A percentile compares a stretch with the other conserved stretches of the same genome.
Evolutionary conservation across 2,888 invertebrate genomes (phyloP).

Genomic region (Zelleria hepariella): DNA sequence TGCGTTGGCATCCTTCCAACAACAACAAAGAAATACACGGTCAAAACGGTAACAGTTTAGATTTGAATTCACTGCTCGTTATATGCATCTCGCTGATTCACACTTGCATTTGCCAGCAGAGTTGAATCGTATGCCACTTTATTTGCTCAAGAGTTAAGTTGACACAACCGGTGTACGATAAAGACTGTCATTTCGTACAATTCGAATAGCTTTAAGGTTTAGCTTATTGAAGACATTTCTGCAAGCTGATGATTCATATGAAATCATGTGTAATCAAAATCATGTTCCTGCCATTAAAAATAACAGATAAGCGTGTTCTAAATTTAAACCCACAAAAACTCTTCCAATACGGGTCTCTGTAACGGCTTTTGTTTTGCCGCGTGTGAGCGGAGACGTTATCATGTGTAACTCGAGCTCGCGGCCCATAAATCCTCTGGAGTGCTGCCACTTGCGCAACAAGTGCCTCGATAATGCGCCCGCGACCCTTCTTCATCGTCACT

Average conservation of each 20-base stretch:
- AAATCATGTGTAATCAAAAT: not conserved
- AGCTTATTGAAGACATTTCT: not conserved
- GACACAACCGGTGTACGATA: not conserved
- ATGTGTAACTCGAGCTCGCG: conserved; percentile 53
- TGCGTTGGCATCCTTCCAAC: conserved; percentile 15
- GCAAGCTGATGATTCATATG: not conserved
- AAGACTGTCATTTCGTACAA: not conserved
- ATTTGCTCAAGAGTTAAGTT: not conserved
- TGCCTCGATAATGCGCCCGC: conserved; percentile 16
- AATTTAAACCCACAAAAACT: conserved; percentile 27
- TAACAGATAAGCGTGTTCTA: conserved; percentile 17
- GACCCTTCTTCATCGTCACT: conserved; percentile 5
- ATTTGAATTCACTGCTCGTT: conserved; percentile 6
- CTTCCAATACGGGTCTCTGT: conserved; percentile 17
- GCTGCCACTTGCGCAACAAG: conserved; percentile 58
- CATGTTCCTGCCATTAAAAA: conserved; percentile 19
- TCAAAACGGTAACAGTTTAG: conserved; percentile 12
- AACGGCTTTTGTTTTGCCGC: conserved; percentile 31
- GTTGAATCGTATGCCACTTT: not conserved
- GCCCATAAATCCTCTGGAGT: conserved; percentile 58
- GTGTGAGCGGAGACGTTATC: conserved; percentile 52
- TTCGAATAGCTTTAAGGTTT: not conserved
- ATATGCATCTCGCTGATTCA: not conserved
- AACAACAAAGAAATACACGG: conserved; percentile 10
- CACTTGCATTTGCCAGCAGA: not conserved